Percentiles rank a stretch among this genome's conserved stretches.
These are phyloP conservation scores for Augiades crinisus DNA, from an alignment of 2,888 invertebrate species.

Conservation along the genomic window DNA sequence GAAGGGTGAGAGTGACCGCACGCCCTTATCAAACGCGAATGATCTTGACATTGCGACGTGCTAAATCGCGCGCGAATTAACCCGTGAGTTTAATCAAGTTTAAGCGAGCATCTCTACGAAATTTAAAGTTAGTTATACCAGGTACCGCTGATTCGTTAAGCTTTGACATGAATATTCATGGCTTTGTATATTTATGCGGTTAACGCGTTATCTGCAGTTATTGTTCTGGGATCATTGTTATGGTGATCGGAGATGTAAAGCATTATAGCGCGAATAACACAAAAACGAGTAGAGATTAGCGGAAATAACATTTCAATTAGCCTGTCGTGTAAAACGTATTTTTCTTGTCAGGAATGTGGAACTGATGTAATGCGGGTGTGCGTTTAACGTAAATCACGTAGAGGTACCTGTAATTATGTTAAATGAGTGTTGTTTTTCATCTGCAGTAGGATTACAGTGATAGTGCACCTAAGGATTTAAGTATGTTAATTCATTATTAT, in stretches of 20 bases:
- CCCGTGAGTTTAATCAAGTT: slow-evolving; percentile 38
- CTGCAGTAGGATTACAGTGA: slow-evolving; percentile 1
- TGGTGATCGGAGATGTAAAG: slow-evolving; percentile 59
- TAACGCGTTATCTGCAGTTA: slow-evolving; percentile 62
- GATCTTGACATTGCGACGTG: slow-evolving; percentile 60
- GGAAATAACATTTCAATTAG: slow-evolving; percentile 62
- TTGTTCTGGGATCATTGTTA: slow-evolving; percentile 70
- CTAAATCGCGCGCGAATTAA: slow-evolving; percentile 38
- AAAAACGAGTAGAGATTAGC: slow-evolving; percentile 46
- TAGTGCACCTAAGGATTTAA: background rate
- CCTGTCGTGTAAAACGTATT: slow-evolving; percentile 45
- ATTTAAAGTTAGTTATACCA: too few species aligned
- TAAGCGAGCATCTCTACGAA: too few species aligned
- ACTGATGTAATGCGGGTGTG: slow-evolving; percentile 36
- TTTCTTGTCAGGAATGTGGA: slow-evolving; percentile 35
- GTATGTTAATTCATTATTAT: too few species aligned
- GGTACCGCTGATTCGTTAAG: slow-evolving; percentile 52
- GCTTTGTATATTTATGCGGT: slow-evolving; percentile 45
- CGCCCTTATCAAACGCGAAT: slow-evolving; percentile 35
- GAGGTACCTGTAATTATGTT: slow-evolving; percentile 7
- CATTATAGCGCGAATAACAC: slow-evolving; percentile 41
- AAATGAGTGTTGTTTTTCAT: background rate
- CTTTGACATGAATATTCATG: slow-evolving; percentile 23
- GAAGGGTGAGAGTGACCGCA: slow-evolving; percentile 19
- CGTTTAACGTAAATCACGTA: slow-evolving; percentile 4